These are phyloP conservation scores for Glyptemys insculpta DNA, from an alignment of 2,797 vertebrate genomes.

Conservation along the genomic window DNA sequence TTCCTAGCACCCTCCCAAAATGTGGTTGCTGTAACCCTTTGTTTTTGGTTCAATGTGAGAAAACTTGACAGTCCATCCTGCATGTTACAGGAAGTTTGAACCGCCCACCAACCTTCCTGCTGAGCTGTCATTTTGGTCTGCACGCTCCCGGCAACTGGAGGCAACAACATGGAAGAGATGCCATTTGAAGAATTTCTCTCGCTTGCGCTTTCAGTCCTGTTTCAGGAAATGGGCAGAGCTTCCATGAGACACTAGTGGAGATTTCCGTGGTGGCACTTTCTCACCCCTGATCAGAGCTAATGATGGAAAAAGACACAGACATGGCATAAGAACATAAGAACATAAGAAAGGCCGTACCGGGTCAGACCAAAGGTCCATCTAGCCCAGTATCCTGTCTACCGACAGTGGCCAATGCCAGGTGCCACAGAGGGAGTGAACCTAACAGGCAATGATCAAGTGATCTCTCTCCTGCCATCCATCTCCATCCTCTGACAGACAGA, in stretches of 20 bases:
- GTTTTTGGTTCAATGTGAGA: background rate
- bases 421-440: no score
- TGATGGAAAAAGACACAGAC: background rate
- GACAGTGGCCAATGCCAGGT: no score
- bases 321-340: no score
- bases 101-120: background rate
- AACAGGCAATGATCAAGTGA: no score
- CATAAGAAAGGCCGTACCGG: no score
- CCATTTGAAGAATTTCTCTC: background rate
- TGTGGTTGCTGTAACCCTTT: background rate
- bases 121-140: background rate
- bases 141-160: background rate
- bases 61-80: background rate
- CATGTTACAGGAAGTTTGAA: background rate
- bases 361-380: no score
- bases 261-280: background rate
- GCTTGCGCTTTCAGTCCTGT: background rate
- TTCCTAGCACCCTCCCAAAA: background rate
- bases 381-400: no score
- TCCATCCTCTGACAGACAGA: no score
- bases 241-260: background rate
- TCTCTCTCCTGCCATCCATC: no score
- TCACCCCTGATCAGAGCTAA: background rate
- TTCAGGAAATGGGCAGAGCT: background rate
- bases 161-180: background rate